phyloP scores from a whole-genome alignment of 1,140 invertebrate genomes.

The Temnothorax curvispinosus region DNA sequence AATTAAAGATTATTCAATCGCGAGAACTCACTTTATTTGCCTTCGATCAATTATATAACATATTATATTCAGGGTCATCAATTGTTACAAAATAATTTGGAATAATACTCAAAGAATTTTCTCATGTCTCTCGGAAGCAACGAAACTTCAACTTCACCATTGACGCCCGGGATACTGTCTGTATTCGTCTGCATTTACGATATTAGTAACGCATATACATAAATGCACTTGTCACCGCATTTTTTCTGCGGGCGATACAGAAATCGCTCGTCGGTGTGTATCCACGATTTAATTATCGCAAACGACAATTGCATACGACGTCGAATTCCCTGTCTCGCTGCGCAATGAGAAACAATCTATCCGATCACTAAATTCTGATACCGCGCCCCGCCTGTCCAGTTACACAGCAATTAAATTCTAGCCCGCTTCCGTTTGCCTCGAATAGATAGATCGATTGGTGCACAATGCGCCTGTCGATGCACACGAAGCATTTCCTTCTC shows the following conservation, averaged over 20 bases:
- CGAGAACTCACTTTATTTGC: background rate
- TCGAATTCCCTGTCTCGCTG: slow-evolving; percentile 54
- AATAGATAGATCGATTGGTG: background rate
- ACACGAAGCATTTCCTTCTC: background rate
- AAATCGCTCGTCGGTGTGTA: slow-evolving; percentile 62
- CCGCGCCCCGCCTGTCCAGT: slow-evolving; percentile 5
- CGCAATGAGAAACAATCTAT: slow-evolving; percentile 68
- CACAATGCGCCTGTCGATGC: slow-evolving; percentile 28
- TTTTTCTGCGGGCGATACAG: slow-evolving; percentile 37
- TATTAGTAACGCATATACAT: slow-evolving; percentile 2
- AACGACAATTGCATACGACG: slow-evolving; percentile 68
- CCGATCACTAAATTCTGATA: slow-evolving; percentile 69
- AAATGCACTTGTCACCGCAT: background rate
- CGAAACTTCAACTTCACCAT: background rate
- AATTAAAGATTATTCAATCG: background rate
- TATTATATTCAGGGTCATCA: background rate
- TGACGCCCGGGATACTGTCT: background rate
- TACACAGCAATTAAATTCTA: slow-evolving; percentile 67
- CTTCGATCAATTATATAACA: background rate
- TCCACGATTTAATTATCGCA: slow-evolving; percentile 70
- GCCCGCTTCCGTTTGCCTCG: background rate
- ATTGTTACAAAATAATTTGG: background rate
- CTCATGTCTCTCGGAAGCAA: background rate
- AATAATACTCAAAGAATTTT: background rate
- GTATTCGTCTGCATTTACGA: background rate